Evolutionary conservation across 2,113 vertebrate genomes (phyloP).

Genomic region (Buteo buteo): DNA sequence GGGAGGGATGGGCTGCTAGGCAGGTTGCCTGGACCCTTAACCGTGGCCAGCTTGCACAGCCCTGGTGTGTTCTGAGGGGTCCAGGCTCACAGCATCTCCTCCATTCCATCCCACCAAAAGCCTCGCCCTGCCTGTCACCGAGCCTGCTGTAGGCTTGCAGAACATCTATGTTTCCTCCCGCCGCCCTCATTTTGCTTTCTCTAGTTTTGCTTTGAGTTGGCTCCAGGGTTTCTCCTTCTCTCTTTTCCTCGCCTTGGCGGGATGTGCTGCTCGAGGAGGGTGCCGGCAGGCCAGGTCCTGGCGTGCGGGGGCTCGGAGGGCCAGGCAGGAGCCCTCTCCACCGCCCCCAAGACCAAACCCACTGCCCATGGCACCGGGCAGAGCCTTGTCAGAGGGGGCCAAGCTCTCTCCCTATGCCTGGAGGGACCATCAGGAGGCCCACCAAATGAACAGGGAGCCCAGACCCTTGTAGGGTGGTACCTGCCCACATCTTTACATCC

Average conservation of each 20-base stretch:
- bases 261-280: background rate
- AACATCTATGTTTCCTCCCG: background rate
- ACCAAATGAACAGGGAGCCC: background rate
- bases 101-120: fast-evolving
- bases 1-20: background rate
- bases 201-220: conserved; percentile 56
- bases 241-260: background rate
- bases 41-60: background rate
- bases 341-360: background rate
- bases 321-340: background rate
- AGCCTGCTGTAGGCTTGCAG: background rate
- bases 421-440: background rate
- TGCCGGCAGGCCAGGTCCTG: background rate
- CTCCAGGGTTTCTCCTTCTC: background rate
- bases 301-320: fast-evolving
- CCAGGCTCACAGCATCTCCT: background rate
- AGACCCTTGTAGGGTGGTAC: background rate
- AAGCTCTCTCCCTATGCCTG: fast-evolving
- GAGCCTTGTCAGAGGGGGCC: fast-evolving
- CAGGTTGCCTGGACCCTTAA: background rate
- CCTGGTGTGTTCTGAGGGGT: background rate
- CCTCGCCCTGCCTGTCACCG: background rate
- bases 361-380: background rate
- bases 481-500: background rate
- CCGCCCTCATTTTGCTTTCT: background rate